phyloP scores from a whole-genome alignment of 2,797 vertebrate species.

The Mormyrus hasselquistii region DNA sequence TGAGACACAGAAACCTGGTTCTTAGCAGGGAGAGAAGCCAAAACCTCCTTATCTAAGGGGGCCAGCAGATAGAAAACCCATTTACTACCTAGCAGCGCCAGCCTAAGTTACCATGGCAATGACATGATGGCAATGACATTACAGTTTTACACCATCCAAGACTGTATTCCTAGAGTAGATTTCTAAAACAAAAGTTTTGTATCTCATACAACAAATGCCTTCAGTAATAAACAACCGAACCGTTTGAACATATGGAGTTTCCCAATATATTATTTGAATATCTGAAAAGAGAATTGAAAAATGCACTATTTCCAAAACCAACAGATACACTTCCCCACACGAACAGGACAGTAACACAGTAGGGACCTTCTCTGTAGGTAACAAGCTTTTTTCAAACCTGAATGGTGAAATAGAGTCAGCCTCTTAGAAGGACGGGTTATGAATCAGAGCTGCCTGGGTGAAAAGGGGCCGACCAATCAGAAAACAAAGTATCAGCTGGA shows the following conservation, averaged over 20 bases:
- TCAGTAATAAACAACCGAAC: neutral
- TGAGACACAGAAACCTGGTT: conserved; percentile 18
- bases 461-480: neutral
- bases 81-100: conserved; percentile 63
- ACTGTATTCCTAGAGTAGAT: conserved; percentile 70
- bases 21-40: conserved; percentile 10
- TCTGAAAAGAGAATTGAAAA: conserved; percentile 1
- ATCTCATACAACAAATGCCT: neutral
- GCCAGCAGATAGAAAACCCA: conserved; percentile 20
- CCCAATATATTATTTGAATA: neutral
- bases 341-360: neutral
- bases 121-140: conserved; percentile 83
- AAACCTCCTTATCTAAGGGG: conserved; percentile 20
- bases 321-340: neutral
- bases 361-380: neutral
- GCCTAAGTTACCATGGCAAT: conserved; percentile 91
- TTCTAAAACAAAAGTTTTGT: conserved; percentile 49
- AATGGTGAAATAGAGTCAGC: neutral
- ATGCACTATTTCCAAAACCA: neutral
- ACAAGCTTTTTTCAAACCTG: neutral
- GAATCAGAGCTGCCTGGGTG: neutral
- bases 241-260: neutral
- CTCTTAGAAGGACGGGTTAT: neutral
- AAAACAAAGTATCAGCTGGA: neutral
- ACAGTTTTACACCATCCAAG: conserved; percentile 90